A percentile compares a stretch with the other conserved stretches of the same genome.
Conservation (phyloP, 2,113 vertebrate genomes). For the Ptilonorhynchus violaceus region DNA sequence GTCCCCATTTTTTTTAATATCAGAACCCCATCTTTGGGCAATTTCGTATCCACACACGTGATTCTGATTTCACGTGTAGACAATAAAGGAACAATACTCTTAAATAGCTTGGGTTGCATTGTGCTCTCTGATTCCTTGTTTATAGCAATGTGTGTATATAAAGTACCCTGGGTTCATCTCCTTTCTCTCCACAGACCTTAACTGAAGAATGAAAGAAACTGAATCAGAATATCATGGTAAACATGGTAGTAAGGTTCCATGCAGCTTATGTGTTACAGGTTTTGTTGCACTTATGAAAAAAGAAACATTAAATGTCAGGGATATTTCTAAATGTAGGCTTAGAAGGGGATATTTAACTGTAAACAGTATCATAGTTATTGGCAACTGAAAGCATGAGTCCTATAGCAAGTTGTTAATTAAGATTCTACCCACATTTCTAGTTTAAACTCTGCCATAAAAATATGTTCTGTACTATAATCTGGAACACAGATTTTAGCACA, state of each 20-base stretch:
- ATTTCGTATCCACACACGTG: background rate
- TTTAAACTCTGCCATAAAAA: conserved; percentile 57
- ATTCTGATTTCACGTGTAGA: background rate
- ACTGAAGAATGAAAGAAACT: background rate
- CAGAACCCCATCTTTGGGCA: background rate
- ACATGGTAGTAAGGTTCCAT: background rate
- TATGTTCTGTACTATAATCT: conserved; percentile 31
- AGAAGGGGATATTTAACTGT: conserved; percentile 19
- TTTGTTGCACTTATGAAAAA: conserved; percentile 38
- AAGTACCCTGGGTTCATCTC: background rate
- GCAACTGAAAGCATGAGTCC: background rate
- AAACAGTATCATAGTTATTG: background rate
- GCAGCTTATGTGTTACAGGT: background rate
- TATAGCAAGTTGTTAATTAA: conserved; percentile 53
- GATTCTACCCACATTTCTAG: conserved; percentile 52
- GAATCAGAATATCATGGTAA: background rate
- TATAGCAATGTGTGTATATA: background rate
- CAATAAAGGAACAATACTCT: background rate
- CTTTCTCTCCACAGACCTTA: background rate
- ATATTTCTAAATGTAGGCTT: background rate
- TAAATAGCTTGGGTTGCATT: background rate
- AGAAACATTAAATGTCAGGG: conserved; percentile 9
- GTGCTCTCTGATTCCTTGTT: background rate
- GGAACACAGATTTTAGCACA: conserved; percentile 30
- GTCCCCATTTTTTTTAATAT: background rate